Evolutionary conservation across 2,797 vertebrate species (phyloP), one percentile per base, ranked within the genome.

Genomic region (Fistularia tabacaria): DNA sequence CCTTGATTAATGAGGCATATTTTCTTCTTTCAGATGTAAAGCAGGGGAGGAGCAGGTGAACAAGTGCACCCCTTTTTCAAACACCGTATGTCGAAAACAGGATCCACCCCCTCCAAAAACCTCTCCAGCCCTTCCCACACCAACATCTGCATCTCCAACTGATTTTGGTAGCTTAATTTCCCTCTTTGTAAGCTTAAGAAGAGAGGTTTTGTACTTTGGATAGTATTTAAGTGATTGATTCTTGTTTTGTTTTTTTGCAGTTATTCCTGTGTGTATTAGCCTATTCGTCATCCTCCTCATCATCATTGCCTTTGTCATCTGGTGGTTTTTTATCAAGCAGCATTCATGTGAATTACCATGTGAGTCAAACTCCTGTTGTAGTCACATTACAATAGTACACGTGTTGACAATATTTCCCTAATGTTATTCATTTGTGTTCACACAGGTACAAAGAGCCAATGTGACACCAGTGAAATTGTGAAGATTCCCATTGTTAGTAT

Each of bases 401-500:
- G n/a, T 36, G 7, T 39, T 0, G 1, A 12, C 43, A 9, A 9
- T n/a, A 7, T 14, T 52, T 15, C 8, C 10, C 9, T 44, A 44
- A 43, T 14, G 8, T 6, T 7, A 7, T 10, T 8, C 10, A 9
- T 36, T 38, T 59, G 0, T 37, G 9, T n/a, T 5, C 37, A 8
- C 9, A 69, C 62, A 89, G 77, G 88, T 76, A 64, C 63, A 45
- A 88, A 63, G 44, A 81, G 72, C 56, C 52, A 52, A 0, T 80
- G 66, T 44, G 74, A 82, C 7, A 54, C 77, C 52, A 80, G 73
- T 40, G 88, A 89, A 49, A 87, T 86, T 0, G 89, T 92, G 36
- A 91, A 90, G 75, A 84, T 91, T 79, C 85, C 89, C 6, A 88
- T 92, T n/a, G 91, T 92, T 73, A 89, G 91, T 86, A 1, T 36